These are phyloP conservation scores for Neosilurus mollespiculum DNA, from an alignment of 2,797 vertebrate species.

Conservation along the genomic window DNA sequence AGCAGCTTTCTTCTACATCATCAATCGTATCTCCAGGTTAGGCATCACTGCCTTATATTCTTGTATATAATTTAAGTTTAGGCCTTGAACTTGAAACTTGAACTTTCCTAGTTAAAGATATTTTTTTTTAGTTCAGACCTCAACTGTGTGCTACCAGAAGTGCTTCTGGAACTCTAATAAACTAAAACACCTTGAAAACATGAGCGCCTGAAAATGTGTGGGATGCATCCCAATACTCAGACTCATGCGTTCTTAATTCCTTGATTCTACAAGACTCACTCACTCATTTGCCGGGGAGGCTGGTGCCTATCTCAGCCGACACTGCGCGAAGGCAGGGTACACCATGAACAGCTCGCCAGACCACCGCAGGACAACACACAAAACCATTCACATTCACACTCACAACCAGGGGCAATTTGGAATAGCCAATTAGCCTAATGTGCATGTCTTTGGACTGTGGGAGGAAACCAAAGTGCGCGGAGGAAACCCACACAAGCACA, in stretches of 20 bases:
- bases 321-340: no score
- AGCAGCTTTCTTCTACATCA: conserved; percentile 71
- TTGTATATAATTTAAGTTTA: not conserved
- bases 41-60: conserved; percentile 15
- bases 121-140: not conserved
- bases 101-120: not conserved
- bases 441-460: no score
- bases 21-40: conserved; percentile 80
- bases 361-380: no score
- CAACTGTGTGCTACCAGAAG: not conserved
- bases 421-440: no score
- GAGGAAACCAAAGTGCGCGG: no score
- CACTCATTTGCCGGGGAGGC: no score
- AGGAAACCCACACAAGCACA: no score
- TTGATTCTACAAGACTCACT: not conserved
- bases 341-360: no score
- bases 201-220: not conserved
- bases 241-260: conserved; percentile 2
- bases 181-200: not conserved
- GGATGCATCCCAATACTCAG: not conserved
- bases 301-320: no score
- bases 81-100: not conserved
- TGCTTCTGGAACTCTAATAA: not conserved
- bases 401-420: no score
- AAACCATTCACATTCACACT: no score